A percentile compares a stretch with the other conserved stretches of the same genome.
These are phyloP conservation scores for Gobius niger DNA, from an alignment of 2,113 vertebrate species.

Conservation along the genomic window DNA sequence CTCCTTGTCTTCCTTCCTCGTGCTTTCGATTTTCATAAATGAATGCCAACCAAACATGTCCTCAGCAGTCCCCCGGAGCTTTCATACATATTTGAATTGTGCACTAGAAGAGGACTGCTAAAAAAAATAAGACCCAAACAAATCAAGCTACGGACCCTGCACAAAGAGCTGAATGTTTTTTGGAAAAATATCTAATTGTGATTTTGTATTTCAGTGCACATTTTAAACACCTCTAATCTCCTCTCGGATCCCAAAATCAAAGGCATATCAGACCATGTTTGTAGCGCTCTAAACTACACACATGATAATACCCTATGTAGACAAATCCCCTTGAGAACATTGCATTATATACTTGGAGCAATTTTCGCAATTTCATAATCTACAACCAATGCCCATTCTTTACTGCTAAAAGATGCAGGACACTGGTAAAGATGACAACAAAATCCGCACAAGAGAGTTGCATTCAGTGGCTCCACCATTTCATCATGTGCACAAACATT, in stretches of 20 bases:
- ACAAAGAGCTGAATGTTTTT: neutral
- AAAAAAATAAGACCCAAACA: slow-evolving; percentile 29
- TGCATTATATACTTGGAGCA: no score
- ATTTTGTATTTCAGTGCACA: no score
- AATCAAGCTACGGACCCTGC: slow-evolving; percentile 34
- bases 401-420: slow-evolving; percentile 48
- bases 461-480: slow-evolving; percentile 39
- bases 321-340: no score
- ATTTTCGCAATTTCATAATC: neutral
- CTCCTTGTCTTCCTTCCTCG: slow-evolving; percentile 21
- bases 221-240: no score
- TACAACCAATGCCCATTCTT: slow-evolving; percentile 64
- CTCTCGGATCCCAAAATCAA: no score
- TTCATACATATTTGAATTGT: slow-evolving; percentile 27
- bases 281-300: no score
- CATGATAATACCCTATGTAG: no score
- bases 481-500: slow-evolving; percentile 48
- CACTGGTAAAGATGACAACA: slow-evolving; percentile 38
- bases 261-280: no score
- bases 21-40: slow-evolving; percentile 38
- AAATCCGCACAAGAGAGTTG: slow-evolving; percentile 28
- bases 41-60: slow-evolving; percentile 28
- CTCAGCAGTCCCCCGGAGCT: slow-evolving; percentile 19
- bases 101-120: slow-evolving; percentile 36
- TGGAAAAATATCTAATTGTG: no score